Evolutionary conservation across 1,140 invertebrate species (phyloP).

Genomic region (Zaprionus tsacasi): DNA sequence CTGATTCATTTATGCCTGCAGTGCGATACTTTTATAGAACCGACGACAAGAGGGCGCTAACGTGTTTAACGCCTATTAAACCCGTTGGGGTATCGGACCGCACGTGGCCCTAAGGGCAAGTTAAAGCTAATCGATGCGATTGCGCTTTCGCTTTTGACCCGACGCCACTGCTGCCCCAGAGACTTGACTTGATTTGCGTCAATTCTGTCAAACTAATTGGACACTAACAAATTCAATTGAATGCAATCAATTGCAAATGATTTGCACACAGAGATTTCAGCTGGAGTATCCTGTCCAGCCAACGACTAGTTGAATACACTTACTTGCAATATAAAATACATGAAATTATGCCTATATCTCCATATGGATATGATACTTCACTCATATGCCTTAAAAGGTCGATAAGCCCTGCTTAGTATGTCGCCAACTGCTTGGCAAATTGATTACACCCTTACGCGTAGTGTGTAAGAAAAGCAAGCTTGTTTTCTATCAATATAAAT

Average conservation of each 20-base stretch:
- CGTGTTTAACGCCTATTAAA: slow-evolving; percentile 63
- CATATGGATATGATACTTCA: too few relatives aligned
- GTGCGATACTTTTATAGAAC: slow-evolving; percentile 57
- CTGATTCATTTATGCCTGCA: slow-evolving; percentile 20
- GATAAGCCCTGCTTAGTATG: not conserved
- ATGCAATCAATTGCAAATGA: slow-evolving; percentile 61
- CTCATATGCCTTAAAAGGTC: too few relatives aligned
- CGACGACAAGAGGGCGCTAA: slow-evolving; percentile 35
- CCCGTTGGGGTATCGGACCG: not conserved
- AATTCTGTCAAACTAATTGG: slow-evolving; percentile 56
- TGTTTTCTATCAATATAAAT: not conserved
- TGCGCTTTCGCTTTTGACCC: slow-evolving; percentile 23
- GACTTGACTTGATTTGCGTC: slow-evolving; percentile 52
- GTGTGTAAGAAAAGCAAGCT: not conserved
- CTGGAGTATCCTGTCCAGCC: not conserved
- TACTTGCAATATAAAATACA: not conserved
- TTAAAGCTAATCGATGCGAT: slow-evolving; percentile 31
- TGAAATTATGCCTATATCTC: too few relatives aligned
- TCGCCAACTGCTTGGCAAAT: not conserved
- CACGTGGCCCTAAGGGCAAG: slow-evolving; percentile 48
- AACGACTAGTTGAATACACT: not conserved
- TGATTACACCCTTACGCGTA: not conserved
- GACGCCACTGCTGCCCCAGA: not conserved
- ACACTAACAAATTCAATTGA: slow-evolving; percentile 53
- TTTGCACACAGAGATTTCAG: slow-evolving; percentile 68